phyloP scores from a whole-genome alignment of 92 coral and sea anemone genomes.

The Umimayanthus chanpuru region DNA sequence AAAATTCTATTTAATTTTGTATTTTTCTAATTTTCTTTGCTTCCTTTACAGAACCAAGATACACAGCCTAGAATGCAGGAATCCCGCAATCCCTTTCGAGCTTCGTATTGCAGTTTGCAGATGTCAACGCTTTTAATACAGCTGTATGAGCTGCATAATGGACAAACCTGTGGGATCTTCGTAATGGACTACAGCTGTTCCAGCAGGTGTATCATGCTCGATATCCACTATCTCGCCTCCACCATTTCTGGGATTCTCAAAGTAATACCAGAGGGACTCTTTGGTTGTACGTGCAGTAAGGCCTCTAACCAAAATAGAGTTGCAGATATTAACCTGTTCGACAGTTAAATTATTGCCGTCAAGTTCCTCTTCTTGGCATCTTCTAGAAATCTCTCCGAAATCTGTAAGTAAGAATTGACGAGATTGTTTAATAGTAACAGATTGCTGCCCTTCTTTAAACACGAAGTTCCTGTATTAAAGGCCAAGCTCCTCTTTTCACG shows the following conservation, averaged over 20 bases:
- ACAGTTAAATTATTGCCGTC: conserved; percentile 29
- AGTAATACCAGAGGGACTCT: conserved; percentile 17
- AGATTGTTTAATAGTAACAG: no score
- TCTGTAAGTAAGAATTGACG: no score
- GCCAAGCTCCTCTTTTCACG: no score
- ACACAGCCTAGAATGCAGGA: neutral
- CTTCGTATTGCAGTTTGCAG: neutral
- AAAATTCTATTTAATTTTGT: no score
- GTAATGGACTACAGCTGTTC: conserved; percentile 41
- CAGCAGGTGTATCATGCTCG: conserved; percentile 14
- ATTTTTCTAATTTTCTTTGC: no score
- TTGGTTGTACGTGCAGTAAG: conserved; percentile 36
- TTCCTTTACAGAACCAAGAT: neutral
- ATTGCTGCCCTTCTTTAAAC: no score
- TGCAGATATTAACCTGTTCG: conserved; percentile 38
- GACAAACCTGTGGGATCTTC: conserved; percentile 38
- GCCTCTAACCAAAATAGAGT: conserved; percentile 47
- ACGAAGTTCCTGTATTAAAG: no score
- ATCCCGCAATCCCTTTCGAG: no score
- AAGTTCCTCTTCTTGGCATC: conserved; percentile 9
- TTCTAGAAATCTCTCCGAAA: neutral
- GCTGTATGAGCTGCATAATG: neutral
- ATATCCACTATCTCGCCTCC: conserved; percentile 45
- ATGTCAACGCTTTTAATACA: neutral
- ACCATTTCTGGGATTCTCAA: conserved; percentile 44